Base-by-base conservation (phyloP, 2,797 vertebrate species). In the Epinephelus awoara region DNA sequence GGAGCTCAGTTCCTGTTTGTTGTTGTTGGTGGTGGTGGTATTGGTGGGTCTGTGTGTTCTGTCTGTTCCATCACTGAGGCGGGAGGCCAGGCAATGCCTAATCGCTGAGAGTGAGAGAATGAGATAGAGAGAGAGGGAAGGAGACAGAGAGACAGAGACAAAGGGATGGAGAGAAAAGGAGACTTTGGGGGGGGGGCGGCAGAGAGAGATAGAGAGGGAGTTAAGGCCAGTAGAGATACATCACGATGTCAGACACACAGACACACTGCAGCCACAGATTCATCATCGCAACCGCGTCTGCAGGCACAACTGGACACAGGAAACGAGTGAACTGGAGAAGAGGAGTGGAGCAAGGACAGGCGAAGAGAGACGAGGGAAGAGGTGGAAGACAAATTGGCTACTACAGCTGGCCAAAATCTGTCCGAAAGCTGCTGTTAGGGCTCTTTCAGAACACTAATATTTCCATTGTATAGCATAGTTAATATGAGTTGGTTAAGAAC, bases 211-310 rank as follows among this genome's bases (percentile, higher is more conserved):
- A 74, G 90, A 90, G 85, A 89, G 90, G 86, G 90, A 90, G 92
- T 91, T 87, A 86, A 88, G 92, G 91, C 89, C 90, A 82, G 91
- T 88, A 70, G 90, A 96, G 92, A 96, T 96, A 94, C 90, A 95
- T 96, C 95, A 96, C 94, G 50, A 85, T 96, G 95, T 96, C 95
- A 95, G 94, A 93, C 88, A 90, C 93, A 91, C 94, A 95, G 94
- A 95, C 93, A 93, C 91, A 91, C 94, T 91, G 94, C 93, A 93
- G 94, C 94, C 94, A 96, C 87, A 95, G 94, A 96, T 96, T 95
- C 92, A 96, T 96, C 95, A 96, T 95, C 84, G 84, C 91, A 90
- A 80, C 90, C 72, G 77, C 92, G 80, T 95, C 94, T 95, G 92
- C 91, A 92, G 94, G 94, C 95, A 52, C 90, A 89, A 92, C 86